These are phyloP conservation scores for Pilophorus perplexus DNA, from an alignment of 2,888 invertebrate species.

Conservation along the genomic window DNA sequence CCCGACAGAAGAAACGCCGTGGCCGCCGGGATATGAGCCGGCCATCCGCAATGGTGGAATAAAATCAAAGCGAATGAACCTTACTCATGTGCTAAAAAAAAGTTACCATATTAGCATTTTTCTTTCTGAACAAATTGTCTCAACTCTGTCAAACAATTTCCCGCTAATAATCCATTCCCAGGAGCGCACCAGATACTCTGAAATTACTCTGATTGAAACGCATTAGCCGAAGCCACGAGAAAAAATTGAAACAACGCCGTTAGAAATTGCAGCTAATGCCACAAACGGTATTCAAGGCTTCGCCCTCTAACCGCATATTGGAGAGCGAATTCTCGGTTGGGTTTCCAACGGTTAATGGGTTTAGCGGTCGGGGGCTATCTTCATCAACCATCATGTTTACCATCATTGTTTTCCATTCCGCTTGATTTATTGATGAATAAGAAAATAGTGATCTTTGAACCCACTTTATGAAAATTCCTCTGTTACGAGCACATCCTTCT, in stretches of 20 bases:
- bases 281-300: slow-evolving; percentile 8
- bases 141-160: no score
- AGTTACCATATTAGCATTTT: no score
- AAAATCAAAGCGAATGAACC: no score
- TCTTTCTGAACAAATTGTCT: no score
- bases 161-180: no score
- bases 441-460: slow-evolving; percentile 10
- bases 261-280: slow-evolving; percentile 3
- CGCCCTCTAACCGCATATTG: slow-evolving; percentile 11
- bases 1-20: no score
- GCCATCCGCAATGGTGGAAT: no score
- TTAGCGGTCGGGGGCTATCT: slow-evolving; percentile 23
- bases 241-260: slow-evolving; percentile 10
- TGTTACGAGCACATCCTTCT: no score
- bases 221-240: background rate
- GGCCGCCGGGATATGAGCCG: no score
- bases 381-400: slow-evolving; percentile 12
- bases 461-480: no score
- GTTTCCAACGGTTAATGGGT: slow-evolving; percentile 2
- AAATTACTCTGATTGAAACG: slow-evolving; percentile 12
- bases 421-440: slow-evolving; percentile 5
- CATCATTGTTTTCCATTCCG: slow-evolving; percentile 19
- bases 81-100: no score
- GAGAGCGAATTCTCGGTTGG: background rate
- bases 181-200: background rate